phyloP scores from a whole-genome alignment of 2,888 invertebrate species.

The Drosophila melanosoma region DNA sequence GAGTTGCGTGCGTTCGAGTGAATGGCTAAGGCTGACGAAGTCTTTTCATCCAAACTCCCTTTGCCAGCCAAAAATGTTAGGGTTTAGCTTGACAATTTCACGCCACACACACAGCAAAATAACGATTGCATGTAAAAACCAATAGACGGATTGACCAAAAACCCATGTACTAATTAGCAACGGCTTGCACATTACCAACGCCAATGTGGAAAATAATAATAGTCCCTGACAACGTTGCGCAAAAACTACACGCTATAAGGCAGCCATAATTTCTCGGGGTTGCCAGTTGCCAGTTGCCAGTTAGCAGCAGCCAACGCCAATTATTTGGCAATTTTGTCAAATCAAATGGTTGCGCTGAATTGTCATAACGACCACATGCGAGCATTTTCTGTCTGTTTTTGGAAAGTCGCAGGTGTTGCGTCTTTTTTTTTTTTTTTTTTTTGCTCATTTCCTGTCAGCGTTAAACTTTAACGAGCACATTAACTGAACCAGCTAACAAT shows the following conservation, averaged over 20 bases:
- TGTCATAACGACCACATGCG: constrained; percentile 82
- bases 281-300: constrained; percentile 31
- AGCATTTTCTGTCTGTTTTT: constrained; percentile 48
- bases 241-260: constrained; percentile 5
- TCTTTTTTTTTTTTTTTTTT: constrained; percentile 4
- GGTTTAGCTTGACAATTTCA: constrained; percentile 65
- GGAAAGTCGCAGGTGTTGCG: constrained; percentile 59
- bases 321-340: constrained; percentile 82
- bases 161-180: constrained; percentile 68
- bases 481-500: constrained; percentile 45
- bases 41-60: constrained; percentile 15
- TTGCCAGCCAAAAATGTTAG: constrained; percentile 18
- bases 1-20: constrained; percentile 80
- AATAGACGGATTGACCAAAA: constrained; percentile 60
- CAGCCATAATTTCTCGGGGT: constrained; percentile 46
- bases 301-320: constrained; percentile 54
- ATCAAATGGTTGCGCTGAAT: constrained; percentile 66
- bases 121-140: constrained; percentile 39
- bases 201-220: constrained; percentile 32
- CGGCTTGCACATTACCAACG: constrained; percentile 69
- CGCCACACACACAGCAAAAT: constrained; percentile 45
- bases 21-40: constrained; percentile 52
- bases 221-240: constrained; percentile 58
- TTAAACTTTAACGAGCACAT: constrained; percentile 82
- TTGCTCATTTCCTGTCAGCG: constrained; percentile 74